Conservation (phyloP, 64 coral and sea anemone genomes). For the Montipora foliosa region DNA sequence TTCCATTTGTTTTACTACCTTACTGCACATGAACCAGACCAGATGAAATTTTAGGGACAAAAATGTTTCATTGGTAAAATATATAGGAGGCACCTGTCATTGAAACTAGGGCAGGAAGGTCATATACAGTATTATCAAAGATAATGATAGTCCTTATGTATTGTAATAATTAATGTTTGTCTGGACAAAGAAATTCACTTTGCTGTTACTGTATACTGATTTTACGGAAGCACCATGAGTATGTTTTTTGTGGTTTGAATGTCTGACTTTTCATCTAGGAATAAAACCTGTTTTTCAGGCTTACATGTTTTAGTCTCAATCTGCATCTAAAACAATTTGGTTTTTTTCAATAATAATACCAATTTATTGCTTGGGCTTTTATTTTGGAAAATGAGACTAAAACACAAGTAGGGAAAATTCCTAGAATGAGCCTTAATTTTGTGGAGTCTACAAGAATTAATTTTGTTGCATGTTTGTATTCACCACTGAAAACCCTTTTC, state of each 20-base stretch:
- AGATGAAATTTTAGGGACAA: too few species aligned
- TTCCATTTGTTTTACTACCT: too few species aligned
- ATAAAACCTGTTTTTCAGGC: not conserved
- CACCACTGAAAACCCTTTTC: not conserved
- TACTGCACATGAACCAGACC: too few species aligned
- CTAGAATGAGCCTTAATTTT: not conserved
- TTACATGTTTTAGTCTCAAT: not conserved
- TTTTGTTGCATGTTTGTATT: not conserved
- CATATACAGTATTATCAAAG: too few species aligned
- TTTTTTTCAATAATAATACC: not conserved
- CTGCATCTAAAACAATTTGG: not conserved
- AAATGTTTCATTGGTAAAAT: too few species aligned
- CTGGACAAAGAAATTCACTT: too few species aligned
- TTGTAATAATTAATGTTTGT: too few species aligned
- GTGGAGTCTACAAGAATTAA: not conserved
- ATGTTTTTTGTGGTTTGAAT: slow-evolving; percentile 41
- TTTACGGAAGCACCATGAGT: not conserved
- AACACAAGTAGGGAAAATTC: not conserved
- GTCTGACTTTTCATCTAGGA: not conserved
- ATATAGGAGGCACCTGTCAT: too few species aligned
- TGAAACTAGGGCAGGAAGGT: too few species aligned
- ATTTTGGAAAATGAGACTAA: not conserved
- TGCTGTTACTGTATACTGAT: not conserved
- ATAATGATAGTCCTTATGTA: too few species aligned
- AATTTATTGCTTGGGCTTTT: not conserved